Base-by-base conservation (phyloP, 1,140 invertebrate species). In the Drosophila prosaltans region DNA sequence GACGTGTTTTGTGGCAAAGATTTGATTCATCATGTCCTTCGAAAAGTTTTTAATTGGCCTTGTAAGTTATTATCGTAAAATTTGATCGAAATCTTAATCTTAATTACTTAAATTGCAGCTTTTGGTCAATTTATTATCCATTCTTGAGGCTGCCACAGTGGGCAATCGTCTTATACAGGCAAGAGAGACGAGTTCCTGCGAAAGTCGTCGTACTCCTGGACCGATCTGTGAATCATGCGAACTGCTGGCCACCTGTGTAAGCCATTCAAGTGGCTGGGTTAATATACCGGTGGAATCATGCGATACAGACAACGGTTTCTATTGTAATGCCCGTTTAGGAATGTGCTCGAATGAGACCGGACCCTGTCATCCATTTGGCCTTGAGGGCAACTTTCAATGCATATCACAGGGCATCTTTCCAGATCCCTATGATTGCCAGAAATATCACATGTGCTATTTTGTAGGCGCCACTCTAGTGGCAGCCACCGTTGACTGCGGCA, bases 371-470 rank as follows among this genome's bases (percentile, higher is more conserved):
- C 91, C 91, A 0, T 85, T 92, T 59, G 90, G 90, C 4, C 80
- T 81, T 30, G 89, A 90, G 36, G 90, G 81, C 40, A 92, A 91
- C 67, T 92, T 92, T 8, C 86, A 88, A 39, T 92, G 91, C 67
- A 91, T 91, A 21, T 90, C 91, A 10, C 80, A 92, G 32, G 92
- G 92, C 41, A 81, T 92, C n/a, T 93, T 92, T 32, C 92, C 92
- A 1, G 91, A 93, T 78, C 90, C 92, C 2, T 92, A 92, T 9
- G 85, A 92, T 40, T 93, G 92, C 61, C 91, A 92, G 62, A 85
- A 89, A 60, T 93, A 92, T 63, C 91, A 93, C 65, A 92, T 93
- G 74, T 93, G 92, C 63, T 84, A 89, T 24, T 82, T 83, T 67
- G 81, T 84, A n/a, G 89, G 78, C 24, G 71, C 80, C n/a, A 84